Conservation (phyloP, 2,113 vertebrate genomes). For the Probosciger aterrimus region DNA sequence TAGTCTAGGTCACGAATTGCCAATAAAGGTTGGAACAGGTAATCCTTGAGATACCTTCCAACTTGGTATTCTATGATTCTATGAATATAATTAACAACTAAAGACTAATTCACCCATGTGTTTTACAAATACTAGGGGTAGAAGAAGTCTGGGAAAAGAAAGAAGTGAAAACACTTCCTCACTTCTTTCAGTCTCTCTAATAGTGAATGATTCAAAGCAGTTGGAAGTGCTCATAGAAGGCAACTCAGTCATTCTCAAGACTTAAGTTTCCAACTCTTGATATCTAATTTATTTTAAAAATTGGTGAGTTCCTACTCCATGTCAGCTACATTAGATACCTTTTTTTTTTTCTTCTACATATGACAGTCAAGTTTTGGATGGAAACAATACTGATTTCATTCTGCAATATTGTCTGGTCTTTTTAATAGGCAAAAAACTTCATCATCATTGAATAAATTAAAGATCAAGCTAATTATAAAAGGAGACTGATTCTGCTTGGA, state of each 20-base stretch:
- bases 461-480: not conserved
- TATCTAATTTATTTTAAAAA: not conserved
- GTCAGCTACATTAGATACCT: not conserved
- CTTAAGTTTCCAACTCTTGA: not conserved
- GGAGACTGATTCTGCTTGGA: not conserved
- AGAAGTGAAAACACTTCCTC: not conserved
- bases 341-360: not conserved
- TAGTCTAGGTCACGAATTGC: not conserved
- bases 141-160: not conserved
- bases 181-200: not conserved
- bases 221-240: not conserved
- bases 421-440: not conserved
- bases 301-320: not conserved
- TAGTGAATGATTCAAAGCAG: not conserved
- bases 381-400: not conserved
- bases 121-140: not conserved
- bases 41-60: not conserved
- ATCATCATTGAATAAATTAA: not conserved
- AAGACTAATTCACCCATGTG: not conserved
- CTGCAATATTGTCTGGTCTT: not conserved
- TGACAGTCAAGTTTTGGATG: not conserved
- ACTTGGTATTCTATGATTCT: not conserved
- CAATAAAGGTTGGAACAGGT: not conserved
- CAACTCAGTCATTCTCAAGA: not conserved
- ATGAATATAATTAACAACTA: not conserved